A percentile compares a stretch with the other conserved stretches of the same genome.
These are phyloP conservation scores for Euschistus heros DNA, from an alignment of 1,140 invertebrate genomes.

Conservation along the genomic window DNA sequence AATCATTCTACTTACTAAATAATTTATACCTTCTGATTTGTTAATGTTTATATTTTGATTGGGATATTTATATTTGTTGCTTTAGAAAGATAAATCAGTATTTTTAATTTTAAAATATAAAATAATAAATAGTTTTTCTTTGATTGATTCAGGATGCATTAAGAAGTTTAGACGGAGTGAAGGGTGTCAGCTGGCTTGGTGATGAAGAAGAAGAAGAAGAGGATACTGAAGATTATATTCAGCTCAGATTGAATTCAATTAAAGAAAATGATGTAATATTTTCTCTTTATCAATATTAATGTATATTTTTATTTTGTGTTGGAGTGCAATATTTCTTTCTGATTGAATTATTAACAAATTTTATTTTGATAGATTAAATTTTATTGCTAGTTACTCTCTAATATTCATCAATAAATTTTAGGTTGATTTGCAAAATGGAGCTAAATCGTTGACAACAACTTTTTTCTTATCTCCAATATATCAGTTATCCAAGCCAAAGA, in stretches of 20 bases:
- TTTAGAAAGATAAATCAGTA: no score
- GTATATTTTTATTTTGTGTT: background rate
- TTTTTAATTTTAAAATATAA: background rate
- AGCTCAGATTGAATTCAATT: conserved; percentile 3
- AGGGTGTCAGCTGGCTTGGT: background rate
- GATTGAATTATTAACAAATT: background rate
- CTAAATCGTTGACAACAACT: background rate
- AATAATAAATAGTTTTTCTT: background rate
- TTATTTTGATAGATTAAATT: background rate
- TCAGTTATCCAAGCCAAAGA: background rate
- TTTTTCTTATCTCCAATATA: background rate
- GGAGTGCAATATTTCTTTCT: background rate
- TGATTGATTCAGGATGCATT: background rate
- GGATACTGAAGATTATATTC: background rate
- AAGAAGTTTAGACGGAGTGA: conserved; percentile 8
- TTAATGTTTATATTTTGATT: no score
- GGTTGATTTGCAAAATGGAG: background rate
- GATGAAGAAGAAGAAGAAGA: conserved; percentile 11
- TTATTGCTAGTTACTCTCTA: background rate
- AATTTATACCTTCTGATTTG: no score
- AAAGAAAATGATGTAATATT: conserved; percentile 6
- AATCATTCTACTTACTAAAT: no score
- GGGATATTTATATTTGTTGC: no score
- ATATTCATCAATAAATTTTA: background rate
- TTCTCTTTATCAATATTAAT: background rate